Evolutionary conservation across 1,140 invertebrate species (phyloP).

Genomic region (Atta texana): DNA sequence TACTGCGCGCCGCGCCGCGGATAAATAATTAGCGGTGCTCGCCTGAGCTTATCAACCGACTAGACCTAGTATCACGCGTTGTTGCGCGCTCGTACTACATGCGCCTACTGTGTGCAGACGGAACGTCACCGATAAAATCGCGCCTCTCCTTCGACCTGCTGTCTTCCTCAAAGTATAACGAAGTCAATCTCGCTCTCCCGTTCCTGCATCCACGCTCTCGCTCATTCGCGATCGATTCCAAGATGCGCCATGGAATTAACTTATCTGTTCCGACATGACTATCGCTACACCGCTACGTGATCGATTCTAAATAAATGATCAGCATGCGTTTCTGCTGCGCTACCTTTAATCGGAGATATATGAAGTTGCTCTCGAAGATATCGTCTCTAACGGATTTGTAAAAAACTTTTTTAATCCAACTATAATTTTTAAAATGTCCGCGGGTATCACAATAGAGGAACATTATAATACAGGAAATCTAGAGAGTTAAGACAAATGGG

Average conservation of each 20-base stretch:
- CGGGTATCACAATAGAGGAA: not conserved
- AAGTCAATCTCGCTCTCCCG: conserved; percentile 23
- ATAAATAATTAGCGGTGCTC: conserved; percentile 72
- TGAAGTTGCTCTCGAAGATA: conserved; percentile 23
- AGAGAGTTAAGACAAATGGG: not conserved
- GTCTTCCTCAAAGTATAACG: conserved; percentile 58
- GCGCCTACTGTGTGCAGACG: conserved; percentile 54
- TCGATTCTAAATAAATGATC: conserved; percentile 60
- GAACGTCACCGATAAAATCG: conserved; percentile 52
- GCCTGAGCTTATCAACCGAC: conserved; percentile 47
- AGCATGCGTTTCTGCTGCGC: conserved; percentile 7
- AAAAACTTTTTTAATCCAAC: not conserved
- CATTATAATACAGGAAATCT: not conserved
- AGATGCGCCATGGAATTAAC: conserved; percentile 57
- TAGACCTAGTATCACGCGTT: conserved; percentile 26
- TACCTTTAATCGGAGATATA: conserved; percentile 40
- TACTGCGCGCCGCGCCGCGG: conserved; percentile 25
- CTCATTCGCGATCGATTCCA: conserved; percentile 44
- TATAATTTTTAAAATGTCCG: not conserved
- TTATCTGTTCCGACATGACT: conserved; percentile 49
- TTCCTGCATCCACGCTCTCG: not conserved
- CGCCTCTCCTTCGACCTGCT: conserved; percentile 9
- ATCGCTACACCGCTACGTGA: conserved; percentile 43
- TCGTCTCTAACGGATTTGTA: not conserved
- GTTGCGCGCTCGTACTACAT: conserved; percentile 38